phyloP scores from a whole-genome alignment of 2,113 vertebrate species.

The Symphodus melops region DNA sequence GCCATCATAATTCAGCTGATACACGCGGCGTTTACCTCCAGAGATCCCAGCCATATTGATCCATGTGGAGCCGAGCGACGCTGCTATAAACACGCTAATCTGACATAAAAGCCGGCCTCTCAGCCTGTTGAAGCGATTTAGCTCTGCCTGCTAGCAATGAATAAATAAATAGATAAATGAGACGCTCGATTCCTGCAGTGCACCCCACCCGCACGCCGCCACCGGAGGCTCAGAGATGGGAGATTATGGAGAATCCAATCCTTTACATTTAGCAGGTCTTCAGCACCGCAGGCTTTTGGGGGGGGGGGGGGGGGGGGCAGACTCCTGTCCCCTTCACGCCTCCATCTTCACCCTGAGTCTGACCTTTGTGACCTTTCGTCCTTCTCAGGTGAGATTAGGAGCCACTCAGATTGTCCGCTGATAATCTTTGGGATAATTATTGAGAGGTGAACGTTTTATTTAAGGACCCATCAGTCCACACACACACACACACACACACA shows the following conservation, averaged over 20 bases:
- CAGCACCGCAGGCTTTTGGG: neutral
- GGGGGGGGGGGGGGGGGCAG: conserved; percentile 23
- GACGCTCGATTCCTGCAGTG: conserved; percentile 51
- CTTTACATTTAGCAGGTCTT: conserved; percentile 37
- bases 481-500: no score
- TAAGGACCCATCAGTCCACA: no score
- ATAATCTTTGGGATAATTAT: conserved; percentile 67
- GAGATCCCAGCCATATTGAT: conserved; percentile 75
- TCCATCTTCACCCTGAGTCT: conserved; percentile 31
- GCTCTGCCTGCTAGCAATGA: conserved; percentile 74
- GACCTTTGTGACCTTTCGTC: conserved; percentile 55
- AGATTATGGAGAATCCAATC: conserved; percentile 61
- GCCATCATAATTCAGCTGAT: conserved; percentile 66
- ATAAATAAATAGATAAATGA: conserved; percentile 80
- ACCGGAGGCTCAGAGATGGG: conserved; percentile 34
- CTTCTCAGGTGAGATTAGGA: conserved; percentile 58
- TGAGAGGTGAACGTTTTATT: conserved; percentile 34
- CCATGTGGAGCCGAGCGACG: conserved; percentile 58
- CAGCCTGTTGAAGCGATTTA: conserved; percentile 70
- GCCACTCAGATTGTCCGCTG: conserved; percentile 27
- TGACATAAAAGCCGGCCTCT: conserved; percentile 74
- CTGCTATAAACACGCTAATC: conserved; percentile 76
- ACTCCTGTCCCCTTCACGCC: conserved; percentile 24
- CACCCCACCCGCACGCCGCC: conserved; percentile 39
- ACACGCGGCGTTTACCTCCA: conserved; percentile 55